Base-by-base conservation (phyloP, 2,797 vertebrate genomes). In the Rhinophrynus dorsalis region DNA sequence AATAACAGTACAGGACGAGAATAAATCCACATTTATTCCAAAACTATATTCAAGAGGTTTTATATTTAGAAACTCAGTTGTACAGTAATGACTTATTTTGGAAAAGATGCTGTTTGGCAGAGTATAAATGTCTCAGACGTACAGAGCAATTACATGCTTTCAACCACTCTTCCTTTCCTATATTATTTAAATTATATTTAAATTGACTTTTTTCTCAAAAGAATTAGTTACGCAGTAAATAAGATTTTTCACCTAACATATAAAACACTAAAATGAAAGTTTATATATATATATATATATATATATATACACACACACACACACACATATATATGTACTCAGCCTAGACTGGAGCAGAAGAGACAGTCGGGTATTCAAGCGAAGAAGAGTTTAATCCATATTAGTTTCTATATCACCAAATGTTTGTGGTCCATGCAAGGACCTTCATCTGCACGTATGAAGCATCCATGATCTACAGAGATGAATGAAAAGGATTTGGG, bases 1-100 rank as follows among this genome's bases (percentile, higher is more conserved):
- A 66, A 33, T 42, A 58, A 62, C 57, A 45, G 33, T 10, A 48
- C 18, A 26, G 20, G 29, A 37, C 48, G n/a, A 9, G 42, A 54
- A 58, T 51, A 63, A 45, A 64, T 51, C 44, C 20, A 38, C 51
- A 27, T 27, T 64, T 48, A 38, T 50, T 70, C 51, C 60, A 50
- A 38, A 72, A 65, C 61, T 65, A 54, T 24, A 65, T 57, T 57
- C 32, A 57, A 56, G 11, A 21, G 6, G 7, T 33, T 15, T 40
- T 74, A 58, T 56, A 70, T 77, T 76, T 78, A 72, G 64, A 68
- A 68, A 55, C 38, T 20, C 64, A 75, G 58, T 70, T 48, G 72
- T 40, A 42, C 24, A 45, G 50, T 59, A 75, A 74, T 42, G 44
- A 48, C 23, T 68, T 55, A 59, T 44, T 74, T 74, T 13, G 48